These are phyloP conservation scores for Erebia ligea DNA, from an alignment of 2,888 invertebrate species.

Conservation along the genomic window DNA sequence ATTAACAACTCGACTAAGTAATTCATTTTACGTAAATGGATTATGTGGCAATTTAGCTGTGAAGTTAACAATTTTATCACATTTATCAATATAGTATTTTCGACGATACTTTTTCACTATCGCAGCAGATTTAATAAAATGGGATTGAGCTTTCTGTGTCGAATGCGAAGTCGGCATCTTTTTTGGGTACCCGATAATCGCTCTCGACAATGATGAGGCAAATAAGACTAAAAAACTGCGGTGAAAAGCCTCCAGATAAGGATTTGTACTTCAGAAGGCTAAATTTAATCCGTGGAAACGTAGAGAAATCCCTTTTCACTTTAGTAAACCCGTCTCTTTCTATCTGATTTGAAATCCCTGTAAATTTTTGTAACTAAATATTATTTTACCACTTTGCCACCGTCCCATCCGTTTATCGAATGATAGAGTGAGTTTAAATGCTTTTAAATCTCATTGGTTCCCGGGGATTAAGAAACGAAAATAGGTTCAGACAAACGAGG, in stretches of 20 bases:
- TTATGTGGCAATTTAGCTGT: constrained; percentile 19
- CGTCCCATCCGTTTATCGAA: constrained; percentile 5
- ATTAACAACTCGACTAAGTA: constrained; percentile 22
- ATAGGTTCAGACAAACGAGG: constrained; percentile 39
- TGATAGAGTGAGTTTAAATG: constrained; percentile 33
- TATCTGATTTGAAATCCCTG: neutral
- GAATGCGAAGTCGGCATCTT: constrained; percentile 2
- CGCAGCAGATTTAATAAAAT: constrained; percentile 1
- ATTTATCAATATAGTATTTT: neutral
- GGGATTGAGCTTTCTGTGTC: neutral
- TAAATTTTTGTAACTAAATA: neutral
- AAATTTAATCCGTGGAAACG: neutral
- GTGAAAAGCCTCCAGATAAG: neutral
- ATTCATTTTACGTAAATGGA: constrained; percentile 22
- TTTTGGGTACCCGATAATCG: neutral
- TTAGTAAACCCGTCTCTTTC: neutral
- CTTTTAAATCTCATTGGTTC: constrained; percentile 42
- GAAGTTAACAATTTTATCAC: neutral
- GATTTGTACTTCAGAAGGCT: neutral
- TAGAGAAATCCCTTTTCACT: neutral
- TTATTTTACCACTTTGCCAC: neutral
- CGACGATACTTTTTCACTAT: neutral
- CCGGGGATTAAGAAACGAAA: constrained; percentile 43
- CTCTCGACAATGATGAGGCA: neutral
- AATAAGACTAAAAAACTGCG: neutral